Evolutionary conservation across 1,140 invertebrate species (phyloP), one percentile per base, ranked within the genome.

Genomic region (Elymnias hypermnestra): DNA sequence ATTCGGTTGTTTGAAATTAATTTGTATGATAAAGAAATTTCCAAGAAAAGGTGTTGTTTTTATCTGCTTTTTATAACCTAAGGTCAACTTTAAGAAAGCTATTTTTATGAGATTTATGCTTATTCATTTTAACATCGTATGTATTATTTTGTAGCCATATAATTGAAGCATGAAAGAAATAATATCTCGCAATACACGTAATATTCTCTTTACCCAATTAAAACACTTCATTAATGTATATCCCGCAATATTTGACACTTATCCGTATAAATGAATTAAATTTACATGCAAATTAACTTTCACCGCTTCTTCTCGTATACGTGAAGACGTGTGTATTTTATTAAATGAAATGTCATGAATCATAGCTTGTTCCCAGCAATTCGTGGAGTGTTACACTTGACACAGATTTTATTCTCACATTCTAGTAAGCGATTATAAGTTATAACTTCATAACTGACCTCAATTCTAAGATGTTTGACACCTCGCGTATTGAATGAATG

Each of bases 401-500:
- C 26, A 29, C 26, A 13, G 26, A 29, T 29, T 29, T 29, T 29
- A 29, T 29, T 29, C 26, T 10, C 26, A 12, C 10, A 10, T 29
- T 4, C 26, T 29, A 2, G 9, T 12, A 29, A 29, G 26, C 13
- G 10, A 8, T 29, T 12, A 29, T 29, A 29, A 12, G 9, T 10
- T 12, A 29, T 29, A 29, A 41, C 28, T 21, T 48, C 45, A 48
- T 42, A 41, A 36, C 28, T 37, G 29, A 53, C 37, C 46, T 54
- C 29, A 38, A 43, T 49, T 26, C 28, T 10, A 40, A n/a, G 42
- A 39, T 9, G 42, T 52, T 53, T 35, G 22, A 28, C 29, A 39
- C 36, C 42, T 33, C 26, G 47, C 35, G 17, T 9, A 8, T 28
- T 17, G 18, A 21, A 39, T 12, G 33, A 49, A 19, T 39, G 48